Conservation (phyloP, 2,797 vertebrate species). For the Alosa sapidissima region DNA sequence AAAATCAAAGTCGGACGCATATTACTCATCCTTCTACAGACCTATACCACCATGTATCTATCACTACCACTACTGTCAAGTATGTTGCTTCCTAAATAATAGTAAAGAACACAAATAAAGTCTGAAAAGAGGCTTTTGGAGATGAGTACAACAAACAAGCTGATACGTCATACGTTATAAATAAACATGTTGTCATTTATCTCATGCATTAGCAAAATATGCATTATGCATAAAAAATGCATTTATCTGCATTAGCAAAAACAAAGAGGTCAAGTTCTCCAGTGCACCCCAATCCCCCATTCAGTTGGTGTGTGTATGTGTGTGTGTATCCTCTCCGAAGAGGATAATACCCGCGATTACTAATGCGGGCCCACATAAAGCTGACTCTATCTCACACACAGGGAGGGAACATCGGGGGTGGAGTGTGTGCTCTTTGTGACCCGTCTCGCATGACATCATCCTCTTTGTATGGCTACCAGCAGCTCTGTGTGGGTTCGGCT, state of each 20-base stretch:
- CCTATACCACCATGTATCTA: neutral
- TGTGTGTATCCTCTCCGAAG: constrained; percentile 37
- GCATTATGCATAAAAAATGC: no score
- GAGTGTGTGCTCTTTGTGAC: constrained; percentile 27
- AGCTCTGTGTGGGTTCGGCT: constrained; percentile 33
- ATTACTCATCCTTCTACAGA: neutral
- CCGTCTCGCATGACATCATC: constrained; percentile 41
- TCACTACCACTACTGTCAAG: no score
- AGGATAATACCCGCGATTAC: constrained; percentile 44
- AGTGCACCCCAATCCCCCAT: neutral
- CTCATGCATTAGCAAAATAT: neutral
- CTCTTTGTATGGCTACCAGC: constrained; percentile 38
- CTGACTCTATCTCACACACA: constrained; percentile 25
- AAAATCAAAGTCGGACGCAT: neutral
- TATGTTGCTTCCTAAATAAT: neutral
- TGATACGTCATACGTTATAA: neutral
- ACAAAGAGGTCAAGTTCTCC: neutral
- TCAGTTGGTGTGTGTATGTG: neutral
- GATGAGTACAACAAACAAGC: neutral
- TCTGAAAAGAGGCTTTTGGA: neutral
- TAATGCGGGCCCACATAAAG: constrained; percentile 42
- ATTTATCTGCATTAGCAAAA: neutral
- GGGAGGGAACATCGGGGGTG: neutral
- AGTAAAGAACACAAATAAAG: neutral
- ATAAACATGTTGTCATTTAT: neutral